Evolutionary conservation across 2,113 vertebrate species (phyloP).

Genomic region (Leptocoma aspasia): DNA sequence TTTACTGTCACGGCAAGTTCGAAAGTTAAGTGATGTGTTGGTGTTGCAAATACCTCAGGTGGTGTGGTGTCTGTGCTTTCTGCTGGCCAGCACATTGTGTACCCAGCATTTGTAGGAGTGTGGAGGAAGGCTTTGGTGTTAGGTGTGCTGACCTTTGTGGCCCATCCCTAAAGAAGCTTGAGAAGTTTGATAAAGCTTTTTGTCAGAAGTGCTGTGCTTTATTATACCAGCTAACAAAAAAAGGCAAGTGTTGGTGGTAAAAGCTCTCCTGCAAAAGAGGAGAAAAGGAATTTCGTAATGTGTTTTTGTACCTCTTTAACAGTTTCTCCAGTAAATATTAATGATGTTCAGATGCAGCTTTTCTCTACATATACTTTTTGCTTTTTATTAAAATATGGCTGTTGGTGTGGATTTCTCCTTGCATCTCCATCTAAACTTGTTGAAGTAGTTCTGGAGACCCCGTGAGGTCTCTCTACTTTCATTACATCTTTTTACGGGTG

Average conservation of each 20-base stretch:
- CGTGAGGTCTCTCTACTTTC: neutral
- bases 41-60: neutral
- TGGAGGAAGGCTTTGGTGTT: neutral
- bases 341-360: neutral
- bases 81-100: neutral
- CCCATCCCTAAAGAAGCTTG: neutral
- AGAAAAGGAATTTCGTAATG: neutral
- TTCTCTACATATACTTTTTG: neutral
- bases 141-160: neutral
- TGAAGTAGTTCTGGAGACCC: neutral
- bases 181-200: neutral
- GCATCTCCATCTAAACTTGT: neutral
- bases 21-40: neutral
- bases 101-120: neutral
- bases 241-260: neutral
- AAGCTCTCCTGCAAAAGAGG: neutral
- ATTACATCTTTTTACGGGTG: neutral
- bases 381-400: neutral
- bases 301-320: neutral
- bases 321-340: neutral
- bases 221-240: neutral
- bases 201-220: neutral
- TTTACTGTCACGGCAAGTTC: neutral
- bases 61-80: neutral
- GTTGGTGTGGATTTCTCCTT: neutral